These are phyloP conservation scores for Chrysomela aeneicollis DNA, from an alignment of 2,888 invertebrate genomes.

Conservation along the genomic window DNA sequence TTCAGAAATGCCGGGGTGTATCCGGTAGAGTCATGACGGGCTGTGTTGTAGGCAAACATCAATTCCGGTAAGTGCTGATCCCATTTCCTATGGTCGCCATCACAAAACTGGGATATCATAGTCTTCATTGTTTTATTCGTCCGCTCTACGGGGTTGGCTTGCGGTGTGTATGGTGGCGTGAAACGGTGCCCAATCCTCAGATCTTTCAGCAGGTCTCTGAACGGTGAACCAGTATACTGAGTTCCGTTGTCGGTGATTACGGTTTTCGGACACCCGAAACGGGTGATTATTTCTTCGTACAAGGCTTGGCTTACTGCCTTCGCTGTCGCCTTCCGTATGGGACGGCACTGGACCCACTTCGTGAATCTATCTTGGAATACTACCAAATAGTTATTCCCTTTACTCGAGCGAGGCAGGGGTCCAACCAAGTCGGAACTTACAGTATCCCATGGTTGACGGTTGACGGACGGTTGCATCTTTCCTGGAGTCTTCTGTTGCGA, in stretches of 20 bases:
- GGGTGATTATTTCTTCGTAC: neutral
- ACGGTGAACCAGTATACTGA: neutral
- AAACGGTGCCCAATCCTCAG: neutral
- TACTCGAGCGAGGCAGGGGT: constrained; percentile 16
- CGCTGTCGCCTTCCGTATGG: constrained; percentile 33
- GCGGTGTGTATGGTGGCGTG: constrained; percentile 45
- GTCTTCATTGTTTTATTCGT: constrained; percentile 50
- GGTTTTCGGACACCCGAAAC: constrained; percentile 4
- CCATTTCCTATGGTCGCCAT: constrained; percentile 47
- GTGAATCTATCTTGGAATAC: constrained; percentile 39
- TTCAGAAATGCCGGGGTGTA: constrained; percentile 46
- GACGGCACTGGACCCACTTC: constrained; percentile 37
- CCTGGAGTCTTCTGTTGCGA: constrained; percentile 36
- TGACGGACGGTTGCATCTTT: constrained; percentile 31
- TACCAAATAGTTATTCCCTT: constrained; percentile 30
- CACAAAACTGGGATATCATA: constrained; percentile 50
- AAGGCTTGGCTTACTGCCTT: constrained; percentile 19
- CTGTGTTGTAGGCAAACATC: constrained; percentile 45
- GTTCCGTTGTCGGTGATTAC: constrained; percentile 6
- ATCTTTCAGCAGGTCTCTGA: neutral
- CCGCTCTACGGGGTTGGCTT: constrained; percentile 54
- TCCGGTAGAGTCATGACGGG: constrained; percentile 42
- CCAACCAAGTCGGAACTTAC: constrained; percentile 21
- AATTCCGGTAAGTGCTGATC: constrained; percentile 44
- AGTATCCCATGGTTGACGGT: constrained; percentile 5